Conservation (phyloP, 2,797 vertebrate genomes). For the Enteromius paludinosus region DNA sequence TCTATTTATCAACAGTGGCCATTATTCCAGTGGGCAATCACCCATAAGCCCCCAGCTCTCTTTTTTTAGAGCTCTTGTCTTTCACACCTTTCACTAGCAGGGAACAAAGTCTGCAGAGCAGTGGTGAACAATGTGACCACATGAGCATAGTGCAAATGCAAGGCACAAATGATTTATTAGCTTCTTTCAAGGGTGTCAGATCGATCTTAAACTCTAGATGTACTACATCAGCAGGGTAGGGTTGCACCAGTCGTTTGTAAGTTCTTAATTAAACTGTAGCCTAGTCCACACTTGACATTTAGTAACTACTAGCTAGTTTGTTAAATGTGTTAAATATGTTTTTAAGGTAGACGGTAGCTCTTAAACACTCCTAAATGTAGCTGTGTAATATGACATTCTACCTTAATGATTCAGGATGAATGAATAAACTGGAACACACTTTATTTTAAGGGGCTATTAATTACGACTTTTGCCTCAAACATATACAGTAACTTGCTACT, state of each 20-base stretch:
- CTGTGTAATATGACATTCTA: background rate
- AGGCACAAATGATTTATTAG: constrained; percentile 8
- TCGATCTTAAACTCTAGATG: background rate
- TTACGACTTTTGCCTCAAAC: background rate
- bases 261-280: background rate
- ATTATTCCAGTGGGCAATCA: constrained; percentile 68
- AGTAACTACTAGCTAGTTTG: background rate
- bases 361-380: background rate
- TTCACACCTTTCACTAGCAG: constrained; percentile 75
- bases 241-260: background rate
- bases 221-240: background rate
- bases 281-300: background rate
- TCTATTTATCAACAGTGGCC: constrained; percentile 72
- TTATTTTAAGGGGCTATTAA: background rate
- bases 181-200: background rate
- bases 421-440: background rate
- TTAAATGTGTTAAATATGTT: background rate
- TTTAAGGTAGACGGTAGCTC: background rate
- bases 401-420: background rate
- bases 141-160: background rate
- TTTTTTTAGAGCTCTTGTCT: constrained; percentile 75
- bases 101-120: constrained; percentile 40
- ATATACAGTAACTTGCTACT: background rate
- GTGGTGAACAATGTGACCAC: background rate
- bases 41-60: constrained; percentile 62